These are phyloP conservation scores for Limulus polyphemus DNA, from an alignment of 2,888 invertebrate species.

Conservation along the genomic window DNA sequence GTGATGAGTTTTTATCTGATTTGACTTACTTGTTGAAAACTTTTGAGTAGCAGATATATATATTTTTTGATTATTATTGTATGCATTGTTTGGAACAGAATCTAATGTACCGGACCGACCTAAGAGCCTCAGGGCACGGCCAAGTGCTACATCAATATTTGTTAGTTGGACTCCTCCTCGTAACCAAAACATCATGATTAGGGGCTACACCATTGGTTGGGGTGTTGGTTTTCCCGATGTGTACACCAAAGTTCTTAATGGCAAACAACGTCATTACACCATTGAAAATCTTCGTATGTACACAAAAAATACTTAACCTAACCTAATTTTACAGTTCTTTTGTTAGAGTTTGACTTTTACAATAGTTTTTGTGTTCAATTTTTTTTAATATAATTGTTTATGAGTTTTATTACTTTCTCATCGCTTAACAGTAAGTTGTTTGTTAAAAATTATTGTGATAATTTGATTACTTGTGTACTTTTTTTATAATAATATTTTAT, in stretches of 20 bases:
- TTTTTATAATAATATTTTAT: too few species aligned
- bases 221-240: constrained; percentile 90
- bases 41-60: too few species aligned
- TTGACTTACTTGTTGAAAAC: too few species aligned
- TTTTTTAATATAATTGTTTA: too few species aligned
- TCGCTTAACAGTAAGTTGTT: too few species aligned
- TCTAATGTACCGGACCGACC: constrained; percentile 67
- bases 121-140: constrained; percentile 59
- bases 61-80: too few species aligned
- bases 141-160: constrained; percentile 70
- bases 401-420: too few species aligned
- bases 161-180: constrained; percentile 77
- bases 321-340: neutral
- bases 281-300: constrained; percentile 60
- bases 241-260: constrained; percentile 62
- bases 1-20: neutral
- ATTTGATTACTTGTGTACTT: too few species aligned
- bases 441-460: too few species aligned
- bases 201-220: constrained; percentile 88
- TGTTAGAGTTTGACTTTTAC: too few species aligned
- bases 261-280: constrained; percentile 63
- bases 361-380: too few species aligned
- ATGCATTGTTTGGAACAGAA: neutral
- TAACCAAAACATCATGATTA: constrained; percentile 64
- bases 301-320: neutral